Evolutionary conservation across 2,113 vertebrate species (phyloP), one percentile per base, ranked within the genome.

Genomic region (Athene noctua): DNA sequence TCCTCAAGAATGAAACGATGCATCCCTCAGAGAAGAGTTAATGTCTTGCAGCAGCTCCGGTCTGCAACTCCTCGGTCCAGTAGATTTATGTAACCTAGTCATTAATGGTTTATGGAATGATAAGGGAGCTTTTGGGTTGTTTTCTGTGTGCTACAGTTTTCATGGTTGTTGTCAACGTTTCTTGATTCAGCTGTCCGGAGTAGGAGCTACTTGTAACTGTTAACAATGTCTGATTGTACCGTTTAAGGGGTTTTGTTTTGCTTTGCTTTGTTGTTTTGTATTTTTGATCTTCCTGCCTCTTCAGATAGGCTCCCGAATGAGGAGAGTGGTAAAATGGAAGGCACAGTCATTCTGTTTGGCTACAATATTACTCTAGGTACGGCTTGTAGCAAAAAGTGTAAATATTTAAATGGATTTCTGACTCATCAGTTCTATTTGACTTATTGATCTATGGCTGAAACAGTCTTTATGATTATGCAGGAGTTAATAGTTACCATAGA

Each of bases 81-180:
- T 52, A 44, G 73, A 94, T 98, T 95, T 97, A 96, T 97, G 55
- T 97, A 97, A 96, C 77, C 88, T 32, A 61, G 68, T 97, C 81
- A 63, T 96, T 96, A 96, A 95, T 96, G 94, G 91, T 92, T 95
- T 93, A 84, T 87, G 87, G 90, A 93, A 83, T 47, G 68, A n/a
- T 96, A 82, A 94, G 89, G 66, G 88, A 95, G 91, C 54, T 92
- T 66, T 80, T 59, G 70, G 42, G 32, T 19, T 52, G 40, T 67
- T 75, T 92, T 90, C 30, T 67, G 47, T 32, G 47, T 40, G 15
- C 40, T 68, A 6, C 57, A 34, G 36, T 78, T 83, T 86, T 90
- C 26, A 42, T 22, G 79, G 87, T 40, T 15, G 52, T 80, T 83
- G 90, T 91, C 78, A 85, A 0, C 34, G 46, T 86, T 46, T 85